Conservation (phyloP, 2,888 invertebrate species). For the Epiblema foenella region DNA sequence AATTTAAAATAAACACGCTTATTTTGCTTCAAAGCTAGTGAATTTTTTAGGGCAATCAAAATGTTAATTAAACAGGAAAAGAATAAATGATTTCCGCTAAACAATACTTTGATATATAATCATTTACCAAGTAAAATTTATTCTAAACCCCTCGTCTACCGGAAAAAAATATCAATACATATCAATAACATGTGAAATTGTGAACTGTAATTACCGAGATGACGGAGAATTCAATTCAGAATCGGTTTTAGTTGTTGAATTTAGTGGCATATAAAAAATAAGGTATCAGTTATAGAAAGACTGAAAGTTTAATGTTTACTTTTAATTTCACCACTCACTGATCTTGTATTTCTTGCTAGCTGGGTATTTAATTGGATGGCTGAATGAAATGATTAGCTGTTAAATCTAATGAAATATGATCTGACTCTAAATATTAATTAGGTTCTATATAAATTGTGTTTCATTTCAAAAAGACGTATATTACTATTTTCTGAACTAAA, state of each 20-base stretch:
- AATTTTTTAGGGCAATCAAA: background rate
- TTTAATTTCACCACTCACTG: too few relatives aligned
- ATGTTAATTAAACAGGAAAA: background rate
- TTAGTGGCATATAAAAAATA: background rate
- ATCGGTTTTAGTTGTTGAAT: background rate
- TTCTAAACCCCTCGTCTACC: too few relatives aligned
- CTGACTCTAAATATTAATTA: background rate
- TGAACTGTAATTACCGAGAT: too few relatives aligned
- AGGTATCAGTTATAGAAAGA: too few relatives aligned
- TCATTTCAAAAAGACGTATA: too few relatives aligned
- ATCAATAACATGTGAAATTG: too few relatives aligned
- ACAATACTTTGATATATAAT: background rate
- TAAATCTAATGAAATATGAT: too few relatives aligned
- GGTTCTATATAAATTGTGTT: background rate
- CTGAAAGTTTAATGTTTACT: too few relatives aligned
- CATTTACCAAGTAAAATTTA: background rate
- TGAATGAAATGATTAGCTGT: background rate
- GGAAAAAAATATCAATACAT: too few relatives aligned
- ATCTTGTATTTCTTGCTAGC: too few relatives aligned
- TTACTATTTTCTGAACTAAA: background rate
- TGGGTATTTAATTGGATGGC: background rate
- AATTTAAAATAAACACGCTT: slow-evolving; percentile 34
- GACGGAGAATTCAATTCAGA: background rate
- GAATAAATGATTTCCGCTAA: background rate
- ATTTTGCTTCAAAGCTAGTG: slow-evolving; percentile 14